Evolutionary conservation across 1,140 invertebrate genomes (phyloP).

Genomic region (Dendroctonus ponderosae): DNA sequence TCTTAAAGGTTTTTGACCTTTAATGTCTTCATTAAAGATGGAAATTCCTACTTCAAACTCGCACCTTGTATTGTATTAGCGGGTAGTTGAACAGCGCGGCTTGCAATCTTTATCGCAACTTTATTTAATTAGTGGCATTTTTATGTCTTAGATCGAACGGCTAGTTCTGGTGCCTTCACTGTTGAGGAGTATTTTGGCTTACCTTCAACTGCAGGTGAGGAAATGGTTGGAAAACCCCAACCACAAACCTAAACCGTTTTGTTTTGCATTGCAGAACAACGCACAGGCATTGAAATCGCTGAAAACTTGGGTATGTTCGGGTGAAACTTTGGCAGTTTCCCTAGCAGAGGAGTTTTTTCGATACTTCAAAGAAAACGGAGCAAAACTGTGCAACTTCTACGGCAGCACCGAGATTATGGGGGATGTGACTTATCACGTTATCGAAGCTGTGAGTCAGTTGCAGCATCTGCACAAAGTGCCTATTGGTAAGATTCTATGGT

Average conservation of each 20-base stretch:
- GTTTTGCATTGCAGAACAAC: constrained; percentile 41
- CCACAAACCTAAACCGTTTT: background rate
- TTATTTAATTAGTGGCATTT: constrained; percentile 1
- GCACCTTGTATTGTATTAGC: no score
- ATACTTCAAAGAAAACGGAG: constrained; percentile 60
- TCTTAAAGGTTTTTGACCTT: background rate
- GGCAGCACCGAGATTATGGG: constrained; percentile 87
- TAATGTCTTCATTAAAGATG: background rate
- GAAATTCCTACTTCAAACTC: no score
- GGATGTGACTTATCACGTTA: constrained; percentile 70
- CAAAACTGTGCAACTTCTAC: constrained; percentile 80
- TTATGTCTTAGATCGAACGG: constrained; percentile 62
- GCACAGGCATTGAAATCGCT: constrained; percentile 54
- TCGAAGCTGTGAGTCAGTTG: constrained; percentile 57
- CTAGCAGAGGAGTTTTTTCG: constrained; percentile 72
- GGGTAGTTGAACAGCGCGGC: no score
- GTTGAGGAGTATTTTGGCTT: constrained; percentile 73
- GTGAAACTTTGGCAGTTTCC: constrained; percentile 68
- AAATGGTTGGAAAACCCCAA: background rate
- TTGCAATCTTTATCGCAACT: no score
- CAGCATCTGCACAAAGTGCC: constrained; percentile 68
- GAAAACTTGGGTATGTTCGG: constrained; percentile 79
- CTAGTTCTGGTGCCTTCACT: constrained; percentile 82
- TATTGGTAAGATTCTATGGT: constrained; percentile 62
- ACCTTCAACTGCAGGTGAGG: constrained; percentile 46